These are phyloP conservation scores for Chalcis sispes DNA, from an alignment of 2,888 invertebrate species.

Conservation along the genomic window DNA sequence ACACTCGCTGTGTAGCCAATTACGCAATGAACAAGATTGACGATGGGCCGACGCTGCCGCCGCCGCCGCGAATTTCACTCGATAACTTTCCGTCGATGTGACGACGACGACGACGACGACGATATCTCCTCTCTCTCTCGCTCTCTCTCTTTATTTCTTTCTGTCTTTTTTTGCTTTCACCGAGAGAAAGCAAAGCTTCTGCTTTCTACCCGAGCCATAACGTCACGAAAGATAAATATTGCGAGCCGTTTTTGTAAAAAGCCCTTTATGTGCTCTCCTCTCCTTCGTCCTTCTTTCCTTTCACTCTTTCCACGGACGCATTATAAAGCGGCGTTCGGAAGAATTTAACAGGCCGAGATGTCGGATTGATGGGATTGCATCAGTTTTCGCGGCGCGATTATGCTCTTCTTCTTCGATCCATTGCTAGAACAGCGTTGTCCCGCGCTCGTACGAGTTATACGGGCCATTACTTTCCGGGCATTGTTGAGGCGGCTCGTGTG, in stretches of 20 bases:
- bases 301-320: neutral
- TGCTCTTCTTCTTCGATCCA: no score
- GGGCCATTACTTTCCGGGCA: conserved; percentile 8
- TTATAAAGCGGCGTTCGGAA: conserved; percentile 16
- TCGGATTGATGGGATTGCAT: neutral
- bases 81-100: conserved; percentile 50
- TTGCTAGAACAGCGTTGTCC: neutral
- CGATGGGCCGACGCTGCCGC: conserved; percentile 44
- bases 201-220: conserved; percentile 4
- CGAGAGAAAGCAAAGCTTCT: neutral
- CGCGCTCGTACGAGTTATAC: conserved; percentile 28
- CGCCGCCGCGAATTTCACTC: conserved; percentile 43
- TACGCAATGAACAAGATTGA: conserved; percentile 58
- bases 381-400: neutral
- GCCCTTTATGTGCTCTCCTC: no score
- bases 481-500: no score
- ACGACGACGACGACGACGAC: no score
- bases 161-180: no score
- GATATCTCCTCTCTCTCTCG: no score
- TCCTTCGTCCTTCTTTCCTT: conserved; percentile 10
- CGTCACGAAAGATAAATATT: conserved; percentile 40
- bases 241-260: conserved; percentile 12
- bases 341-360: neutral
- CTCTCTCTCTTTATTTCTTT: no score
- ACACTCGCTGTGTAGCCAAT: conserved; percentile 47